These are phyloP conservation scores for Apodemia mormo DNA, from an alignment of 2,888 invertebrate genomes.

Conservation along the genomic window DNA sequence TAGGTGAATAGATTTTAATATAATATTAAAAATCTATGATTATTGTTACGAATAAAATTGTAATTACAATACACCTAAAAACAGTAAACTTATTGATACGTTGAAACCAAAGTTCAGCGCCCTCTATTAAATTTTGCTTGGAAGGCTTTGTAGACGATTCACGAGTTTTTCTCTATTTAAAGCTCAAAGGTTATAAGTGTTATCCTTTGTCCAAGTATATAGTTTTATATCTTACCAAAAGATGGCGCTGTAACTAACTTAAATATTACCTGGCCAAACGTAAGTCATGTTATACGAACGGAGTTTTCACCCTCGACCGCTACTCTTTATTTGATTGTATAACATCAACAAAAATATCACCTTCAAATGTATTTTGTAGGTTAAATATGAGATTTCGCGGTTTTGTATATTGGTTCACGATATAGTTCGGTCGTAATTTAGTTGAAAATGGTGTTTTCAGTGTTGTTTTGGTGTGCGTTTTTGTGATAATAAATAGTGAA, in stretches of 20 bases:
- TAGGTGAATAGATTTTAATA: too few relatives aligned
- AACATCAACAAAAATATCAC: conserved; percentile 82
- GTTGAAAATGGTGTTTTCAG: conserved; percentile 39
- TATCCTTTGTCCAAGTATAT: conserved; percentile 13
- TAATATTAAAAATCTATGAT: too few relatives aligned
- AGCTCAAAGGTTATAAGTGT: neutral
- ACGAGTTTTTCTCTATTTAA: neutral
- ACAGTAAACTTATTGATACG: too few relatives aligned
- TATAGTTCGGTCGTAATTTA: conserved; percentile 47
- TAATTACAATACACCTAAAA: too few relatives aligned
- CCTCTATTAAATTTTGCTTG: too few relatives aligned
- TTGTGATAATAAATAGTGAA: conserved; percentile 39
- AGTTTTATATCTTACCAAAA: conserved; percentile 39
- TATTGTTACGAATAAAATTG: too few relatives aligned
- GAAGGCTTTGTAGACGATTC: neutral
- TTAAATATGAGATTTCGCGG: conserved; percentile 77
- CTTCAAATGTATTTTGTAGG: conserved; percentile 81
- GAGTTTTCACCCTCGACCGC: conserved; percentile 41
- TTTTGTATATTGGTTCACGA: conserved; percentile 65
- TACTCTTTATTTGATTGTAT: conserved; percentile 49
- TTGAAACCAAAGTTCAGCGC: too few relatives aligned
- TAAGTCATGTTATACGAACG: conserved; percentile 40
- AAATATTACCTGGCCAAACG: conserved; percentile 60
- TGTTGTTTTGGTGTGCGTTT: conserved; percentile 38
- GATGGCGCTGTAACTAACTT: conserved; percentile 62